A percentile compares a stretch with the other conserved stretches of the same genome.
Evolutionary conservation across 2,888 invertebrate species (phyloP).

Genomic region (Gastracanthus pulcherrimus): DNA sequence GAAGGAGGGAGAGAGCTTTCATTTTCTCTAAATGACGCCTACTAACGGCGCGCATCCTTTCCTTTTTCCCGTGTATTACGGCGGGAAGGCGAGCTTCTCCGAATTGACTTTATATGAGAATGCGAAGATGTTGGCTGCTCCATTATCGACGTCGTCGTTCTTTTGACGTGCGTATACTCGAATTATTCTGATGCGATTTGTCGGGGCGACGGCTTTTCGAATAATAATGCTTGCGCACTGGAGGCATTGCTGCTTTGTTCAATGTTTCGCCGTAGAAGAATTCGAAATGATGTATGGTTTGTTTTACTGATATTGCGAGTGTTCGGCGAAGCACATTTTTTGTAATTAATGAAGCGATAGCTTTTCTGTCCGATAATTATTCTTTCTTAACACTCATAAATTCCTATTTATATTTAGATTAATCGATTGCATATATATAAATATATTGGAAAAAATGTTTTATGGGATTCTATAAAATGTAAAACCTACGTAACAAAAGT

Average conservation of each 20-base stretch:
- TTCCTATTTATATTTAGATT: too few relatives aligned
- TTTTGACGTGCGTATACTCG: not conserved
- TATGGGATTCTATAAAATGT: too few relatives aligned
- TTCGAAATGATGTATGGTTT: not conserved
- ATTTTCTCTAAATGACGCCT: not conserved
- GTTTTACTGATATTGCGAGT: not conserved
- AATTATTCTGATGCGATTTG: constrained; percentile 22
- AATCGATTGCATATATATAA: too few relatives aligned
- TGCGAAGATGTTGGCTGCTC: not conserved
- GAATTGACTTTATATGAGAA: constrained; percentile 1
- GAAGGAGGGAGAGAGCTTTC: not conserved
- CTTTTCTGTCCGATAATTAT: not conserved
- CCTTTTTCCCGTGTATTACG: not conserved
- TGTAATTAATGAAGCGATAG: not conserved
- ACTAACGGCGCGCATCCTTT: not conserved
- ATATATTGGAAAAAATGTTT: too few relatives aligned
- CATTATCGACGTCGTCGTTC: not conserved
- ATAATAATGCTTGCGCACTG: not conserved
- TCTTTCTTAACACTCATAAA: not conserved
- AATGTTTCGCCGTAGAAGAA: not conserved
- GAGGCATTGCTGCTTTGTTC: not conserved
- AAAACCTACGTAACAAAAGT: too few relatives aligned
- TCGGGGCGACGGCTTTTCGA: not conserved
- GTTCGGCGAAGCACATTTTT: not conserved
- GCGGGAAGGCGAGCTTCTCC: not conserved